Evolutionary conservation across 2,113 vertebrate species (phyloP).

Genomic region (Potamarius usumacintae): DNA sequence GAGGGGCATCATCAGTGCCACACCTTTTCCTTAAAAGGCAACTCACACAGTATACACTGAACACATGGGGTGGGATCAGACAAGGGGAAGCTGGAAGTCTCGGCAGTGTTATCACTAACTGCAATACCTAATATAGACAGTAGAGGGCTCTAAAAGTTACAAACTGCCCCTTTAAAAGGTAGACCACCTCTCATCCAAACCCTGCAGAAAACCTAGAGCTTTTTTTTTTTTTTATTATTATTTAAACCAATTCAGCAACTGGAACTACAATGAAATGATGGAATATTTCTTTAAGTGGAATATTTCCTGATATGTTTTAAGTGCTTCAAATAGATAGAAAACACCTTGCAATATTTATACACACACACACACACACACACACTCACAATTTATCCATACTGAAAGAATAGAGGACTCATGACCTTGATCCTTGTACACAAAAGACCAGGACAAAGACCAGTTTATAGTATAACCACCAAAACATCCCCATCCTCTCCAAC

Average conservation of each 20-base stretch:
- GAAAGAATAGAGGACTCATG: conserved; percentile 9
- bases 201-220: not conserved
- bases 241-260: not conserved
- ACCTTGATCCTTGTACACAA: not conserved
- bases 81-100: not conserved
- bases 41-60: not conserved
- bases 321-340: not conserved
- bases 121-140: not conserved
- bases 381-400: not conserved
- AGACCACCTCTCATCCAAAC: not conserved
- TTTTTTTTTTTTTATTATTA: not conserved
- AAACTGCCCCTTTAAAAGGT: not conserved
- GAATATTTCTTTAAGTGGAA: not conserved
- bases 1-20: not conserved
- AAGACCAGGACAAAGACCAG: not conserved
- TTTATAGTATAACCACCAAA: conserved; percentile 9
- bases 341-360: not conserved
- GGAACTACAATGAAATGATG: not conserved
- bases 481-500: not conserved
- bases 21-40: not conserved
- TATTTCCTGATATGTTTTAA: not conserved
- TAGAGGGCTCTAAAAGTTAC: not conserved
- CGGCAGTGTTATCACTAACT: not conserved
- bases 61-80: not conserved
- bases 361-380: conserved; percentile 7